Conservation (phyloP, 2,888 invertebrate genomes). For the Malacosoma neustria region DNA sequence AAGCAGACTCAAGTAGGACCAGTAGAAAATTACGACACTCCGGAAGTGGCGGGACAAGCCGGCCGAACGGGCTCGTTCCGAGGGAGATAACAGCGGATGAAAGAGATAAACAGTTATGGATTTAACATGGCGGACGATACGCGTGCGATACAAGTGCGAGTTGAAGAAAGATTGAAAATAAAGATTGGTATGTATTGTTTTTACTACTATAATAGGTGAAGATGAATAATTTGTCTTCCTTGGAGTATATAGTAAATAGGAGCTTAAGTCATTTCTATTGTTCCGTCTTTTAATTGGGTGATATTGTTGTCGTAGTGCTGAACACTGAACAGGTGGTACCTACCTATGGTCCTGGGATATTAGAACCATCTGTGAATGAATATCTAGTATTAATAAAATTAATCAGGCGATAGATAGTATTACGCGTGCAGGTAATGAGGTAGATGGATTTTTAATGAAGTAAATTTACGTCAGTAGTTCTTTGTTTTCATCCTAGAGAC, state of each 20-base stretch:
- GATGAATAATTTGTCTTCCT: neutral
- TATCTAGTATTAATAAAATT: slow-evolving; percentile 19
- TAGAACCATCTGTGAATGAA: slow-evolving; percentile 36
- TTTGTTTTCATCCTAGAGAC: slow-evolving; percentile 49
- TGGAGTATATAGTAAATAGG: neutral
- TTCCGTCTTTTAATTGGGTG: slow-evolving; percentile 6
- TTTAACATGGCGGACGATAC: slow-evolving; percentile 94
- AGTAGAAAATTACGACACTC: slow-evolving; percentile 74
- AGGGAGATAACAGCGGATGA: slow-evolving; percentile 75
- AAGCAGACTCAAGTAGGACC: slow-evolving; percentile 64
- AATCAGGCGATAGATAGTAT: slow-evolving; percentile 13
- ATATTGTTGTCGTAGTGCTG: slow-evolving; percentile 57
- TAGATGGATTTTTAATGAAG: slow-evolving; percentile 16
- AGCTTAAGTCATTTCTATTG: neutral
- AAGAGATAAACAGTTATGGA: slow-evolving; percentile 83
- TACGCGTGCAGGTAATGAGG: slow-evolving; percentile 15
- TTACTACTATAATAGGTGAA: slow-evolving; percentile 15
- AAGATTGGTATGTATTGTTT: slow-evolving; percentile 88
- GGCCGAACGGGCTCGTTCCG: slow-evolving; percentile 71
- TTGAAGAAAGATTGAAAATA: slow-evolving; percentile 94
- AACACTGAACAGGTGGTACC: slow-evolving; percentile 71
- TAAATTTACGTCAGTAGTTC: slow-evolving; percentile 20
- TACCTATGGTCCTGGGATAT: slow-evolving; percentile 29
- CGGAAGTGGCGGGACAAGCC: slow-evolving; percentile 72
- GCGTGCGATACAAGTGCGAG: slow-evolving; percentile 84